These are phyloP conservation scores for Pterocles gutturalis DNA, from an alignment of 2,113 vertebrate genomes.

Conservation along the genomic window DNA sequence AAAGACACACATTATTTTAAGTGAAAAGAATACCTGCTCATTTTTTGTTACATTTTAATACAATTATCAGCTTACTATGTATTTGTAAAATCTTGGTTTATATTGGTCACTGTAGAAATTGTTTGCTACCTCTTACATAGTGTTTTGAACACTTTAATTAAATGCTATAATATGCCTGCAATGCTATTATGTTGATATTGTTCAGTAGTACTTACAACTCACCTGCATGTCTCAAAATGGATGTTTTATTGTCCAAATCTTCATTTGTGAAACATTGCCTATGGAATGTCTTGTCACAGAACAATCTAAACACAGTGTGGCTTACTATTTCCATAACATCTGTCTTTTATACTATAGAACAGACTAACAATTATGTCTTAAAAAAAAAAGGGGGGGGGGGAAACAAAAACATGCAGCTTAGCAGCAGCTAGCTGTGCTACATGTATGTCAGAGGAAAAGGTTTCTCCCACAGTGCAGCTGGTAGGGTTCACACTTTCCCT, in stretches of 20 bases:
- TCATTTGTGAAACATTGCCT: slow-evolving; percentile 63
- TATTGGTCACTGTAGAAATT: slow-evolving; percentile 16
- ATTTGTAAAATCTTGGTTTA: slow-evolving; percentile 41
- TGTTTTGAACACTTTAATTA: background rate
- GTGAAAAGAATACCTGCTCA: background rate
- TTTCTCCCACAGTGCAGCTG: slow-evolving; percentile 52
- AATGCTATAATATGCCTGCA: background rate
- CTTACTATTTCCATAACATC: slow-evolving; percentile 80
- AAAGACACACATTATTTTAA: background rate
- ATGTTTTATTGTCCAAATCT: slow-evolving; percentile 69
- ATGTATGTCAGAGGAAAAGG: slow-evolving; percentile 40
- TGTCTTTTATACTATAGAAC: slow-evolving; percentile 77
- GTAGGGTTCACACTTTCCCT: slow-evolving; percentile 34
- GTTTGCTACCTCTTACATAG: background rate
- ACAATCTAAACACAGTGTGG: slow-evolving; percentile 55
- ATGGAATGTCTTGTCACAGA: slow-evolving; percentile 61
- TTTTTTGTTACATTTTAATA: slow-evolving; percentile 44
- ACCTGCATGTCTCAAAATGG: slow-evolving; percentile 67
- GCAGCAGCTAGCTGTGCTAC: background rate
- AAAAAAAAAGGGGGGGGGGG: background rate
- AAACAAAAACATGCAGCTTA: background rate
- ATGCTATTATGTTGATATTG: background rate
- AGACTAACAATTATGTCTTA: slow-evolving; percentile 74
- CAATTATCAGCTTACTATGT: slow-evolving; percentile 28
- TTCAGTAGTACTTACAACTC: slow-evolving; percentile 65